Evolutionary conservation across 1,140 invertebrate species (phyloP), one percentile per base, ranked within the genome.

Genomic region (Papilio glaucus): DNA sequence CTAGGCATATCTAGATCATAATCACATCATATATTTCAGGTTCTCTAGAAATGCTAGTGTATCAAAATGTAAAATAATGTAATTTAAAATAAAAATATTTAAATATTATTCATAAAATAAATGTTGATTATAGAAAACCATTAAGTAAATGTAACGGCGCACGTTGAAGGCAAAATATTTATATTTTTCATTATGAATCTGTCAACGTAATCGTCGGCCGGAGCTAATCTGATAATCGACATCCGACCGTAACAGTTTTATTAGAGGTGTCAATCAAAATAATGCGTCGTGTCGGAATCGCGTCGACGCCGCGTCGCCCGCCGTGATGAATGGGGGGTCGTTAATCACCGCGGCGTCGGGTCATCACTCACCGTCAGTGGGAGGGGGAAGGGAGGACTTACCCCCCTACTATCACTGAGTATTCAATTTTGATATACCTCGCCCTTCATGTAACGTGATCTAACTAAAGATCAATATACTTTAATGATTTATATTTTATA

Each of bases 331-430:
- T 89, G 85, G 80, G 73, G 78, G 77, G 78, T 85, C 83, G 82
- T 87, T 88, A 88, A 90, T 90, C 88, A 88, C 87, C 82, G 84
- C 84, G 82, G 76, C 79, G 76, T 71, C 74, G 72, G 80, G 73
- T 87, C 87, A 88, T 89, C 85, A 88, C 82, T 89, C 85, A 89
- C 82, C 82, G 86, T 87, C 85, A 83, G 73, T 73, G 77, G 73
- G 69, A 67, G 68, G 67, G 74, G 73, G 69, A 39, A 41, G 71
- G 76, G 72, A 24, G 12, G 60, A 12, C n/a, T 26, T 1, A 13
- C 13, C 9, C 15, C 13, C 49, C 1, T 26, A 24, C 7, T 69
- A 29, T 15, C 42, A 39, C 18, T 12, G 67, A 18, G 42, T 49
- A 29, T 49, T 49, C 67, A 49, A 49, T 49, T 69, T 69, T 69